phyloP scores from a whole-genome alignment of 2,888 invertebrate genomes.

The Gymnocheta viridis region DNA sequence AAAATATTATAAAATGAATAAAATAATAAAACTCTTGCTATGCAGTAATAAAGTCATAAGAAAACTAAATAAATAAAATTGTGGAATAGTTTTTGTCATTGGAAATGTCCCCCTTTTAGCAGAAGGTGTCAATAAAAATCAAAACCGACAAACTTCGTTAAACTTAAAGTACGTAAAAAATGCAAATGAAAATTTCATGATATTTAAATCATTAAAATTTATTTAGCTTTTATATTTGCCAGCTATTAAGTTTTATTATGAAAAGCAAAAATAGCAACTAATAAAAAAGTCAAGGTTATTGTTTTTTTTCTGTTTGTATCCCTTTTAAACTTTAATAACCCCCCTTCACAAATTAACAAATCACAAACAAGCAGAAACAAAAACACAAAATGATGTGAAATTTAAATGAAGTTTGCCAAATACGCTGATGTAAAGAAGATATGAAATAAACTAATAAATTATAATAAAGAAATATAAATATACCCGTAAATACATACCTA shows the following conservation, averaged over 20 bases:
- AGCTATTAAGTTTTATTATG: not conserved
- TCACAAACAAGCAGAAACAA: not conserved
- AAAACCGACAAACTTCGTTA: not conserved
- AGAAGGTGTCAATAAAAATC: not conserved
- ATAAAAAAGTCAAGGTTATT: constrained; percentile 51
- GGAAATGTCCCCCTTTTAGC: not conserved
- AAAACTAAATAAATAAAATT: not conserved
- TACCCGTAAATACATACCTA: too few species aligned
- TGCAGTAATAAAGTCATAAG: not conserved
- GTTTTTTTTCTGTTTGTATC: constrained; percentile 1
- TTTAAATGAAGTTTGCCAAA: constrained; percentile 37
- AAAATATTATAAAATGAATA: not conserved
- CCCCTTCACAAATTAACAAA: constrained; percentile 45
- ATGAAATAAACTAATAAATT: constrained; percentile 2
- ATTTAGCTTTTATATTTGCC: constrained; percentile 5
- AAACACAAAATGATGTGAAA: constrained; percentile 31
- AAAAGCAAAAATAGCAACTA: constrained; percentile 27
- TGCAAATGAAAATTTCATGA: not conserved
- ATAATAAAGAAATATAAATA: not conserved
- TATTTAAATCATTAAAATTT: not conserved
- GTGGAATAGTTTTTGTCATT: not conserved
- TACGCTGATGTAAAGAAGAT: not conserved
- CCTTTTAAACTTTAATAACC: constrained; percentile 8
- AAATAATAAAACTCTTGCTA: not conserved
- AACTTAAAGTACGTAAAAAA: not conserved